phyloP scores from a whole-genome alignment of 2,797 vertebrate species.

The Tapirus indicus region DNA sequence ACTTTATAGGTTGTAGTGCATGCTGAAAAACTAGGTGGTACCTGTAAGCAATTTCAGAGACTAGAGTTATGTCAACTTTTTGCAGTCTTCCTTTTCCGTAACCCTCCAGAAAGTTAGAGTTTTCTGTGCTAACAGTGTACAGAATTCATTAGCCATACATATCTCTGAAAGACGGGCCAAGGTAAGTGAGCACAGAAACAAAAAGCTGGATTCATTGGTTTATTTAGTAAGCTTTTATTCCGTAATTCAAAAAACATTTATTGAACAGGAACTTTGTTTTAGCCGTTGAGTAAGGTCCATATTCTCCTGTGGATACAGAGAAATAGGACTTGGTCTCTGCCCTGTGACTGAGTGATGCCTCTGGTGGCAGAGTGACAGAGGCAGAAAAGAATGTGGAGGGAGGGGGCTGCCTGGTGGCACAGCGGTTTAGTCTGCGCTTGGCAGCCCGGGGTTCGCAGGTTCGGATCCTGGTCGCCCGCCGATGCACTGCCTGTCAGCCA shows the following conservation, averaged over 20 bases:
- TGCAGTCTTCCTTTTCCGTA: not conserved
- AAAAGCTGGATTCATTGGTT: not conserved
- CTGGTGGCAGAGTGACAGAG: not conserved
- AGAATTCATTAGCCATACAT: not conserved
- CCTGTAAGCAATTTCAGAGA: not conserved
- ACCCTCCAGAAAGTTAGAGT: not conserved
- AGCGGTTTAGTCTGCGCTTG: too few relatives aligned
- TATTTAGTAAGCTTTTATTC: not conserved
- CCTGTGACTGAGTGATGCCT: not conserved
- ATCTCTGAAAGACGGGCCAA: not conserved
- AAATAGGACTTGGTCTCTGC: not conserved
- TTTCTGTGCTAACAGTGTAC: not conserved
- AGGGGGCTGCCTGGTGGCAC: too few relatives aligned
- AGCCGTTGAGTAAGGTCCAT: not conserved
- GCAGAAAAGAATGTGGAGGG: rapidly evolving
- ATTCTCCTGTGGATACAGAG: not conserved
- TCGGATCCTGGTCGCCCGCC: too few relatives aligned
- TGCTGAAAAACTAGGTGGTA: not conserved
- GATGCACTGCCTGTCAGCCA: too few relatives aligned
- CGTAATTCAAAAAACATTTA: not conserved
- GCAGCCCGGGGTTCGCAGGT: too few relatives aligned
- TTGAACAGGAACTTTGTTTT: not conserved
- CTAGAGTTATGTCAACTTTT: not conserved
- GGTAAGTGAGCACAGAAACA: not conserved
- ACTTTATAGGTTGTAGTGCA: not conserved